Evolutionary conservation across 2,113 vertebrate species (phyloP).

Genomic region (Petrocephalus zakoni): DNA sequence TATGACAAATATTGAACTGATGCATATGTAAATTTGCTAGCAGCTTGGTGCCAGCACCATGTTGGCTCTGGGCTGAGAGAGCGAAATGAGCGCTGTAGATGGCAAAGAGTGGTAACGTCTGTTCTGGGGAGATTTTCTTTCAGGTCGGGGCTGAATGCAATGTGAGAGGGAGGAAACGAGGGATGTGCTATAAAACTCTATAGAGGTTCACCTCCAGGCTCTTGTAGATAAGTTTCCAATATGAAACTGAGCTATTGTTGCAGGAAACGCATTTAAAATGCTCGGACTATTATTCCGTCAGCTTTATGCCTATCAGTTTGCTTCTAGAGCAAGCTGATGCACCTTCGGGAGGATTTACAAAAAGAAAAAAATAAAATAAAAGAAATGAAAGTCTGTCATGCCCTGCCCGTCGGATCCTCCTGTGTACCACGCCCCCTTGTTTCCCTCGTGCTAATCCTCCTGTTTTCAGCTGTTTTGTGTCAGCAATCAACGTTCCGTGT

Average conservation of each 20-base stretch:
- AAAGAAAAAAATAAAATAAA: background rate
- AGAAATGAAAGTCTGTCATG: background rate
- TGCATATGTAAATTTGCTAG: background rate
- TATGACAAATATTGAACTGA: background rate
- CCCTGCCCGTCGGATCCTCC: too few relatives aligned
- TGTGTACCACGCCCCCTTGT: too few relatives aligned
- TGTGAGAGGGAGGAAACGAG: conserved; percentile 32
- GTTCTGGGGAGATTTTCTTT: conserved; percentile 4
- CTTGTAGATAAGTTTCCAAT: conserved; percentile 49
- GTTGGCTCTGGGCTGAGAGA: background rate
- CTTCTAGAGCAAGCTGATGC: background rate
- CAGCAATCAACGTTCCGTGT: too few relatives aligned
- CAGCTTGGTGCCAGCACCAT: background rate
- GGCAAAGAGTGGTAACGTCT: background rate
- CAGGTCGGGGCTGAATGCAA: conserved; percentile 22
- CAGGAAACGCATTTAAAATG: conserved; percentile 42
- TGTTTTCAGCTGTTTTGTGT: too few relatives aligned
- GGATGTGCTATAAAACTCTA: conserved; percentile 31
- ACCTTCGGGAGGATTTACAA: background rate
- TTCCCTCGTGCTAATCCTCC: too few relatives aligned
- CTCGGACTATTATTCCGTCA: conserved; percentile 31
- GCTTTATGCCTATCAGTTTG: background rate
- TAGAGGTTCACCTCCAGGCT: conserved; percentile 41
- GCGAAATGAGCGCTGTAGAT: background rate
- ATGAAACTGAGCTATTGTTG: conserved; percentile 54